phyloP scores from a whole-genome alignment of 2,797 vertebrate genomes.

The Amniataba percoides region DNA sequence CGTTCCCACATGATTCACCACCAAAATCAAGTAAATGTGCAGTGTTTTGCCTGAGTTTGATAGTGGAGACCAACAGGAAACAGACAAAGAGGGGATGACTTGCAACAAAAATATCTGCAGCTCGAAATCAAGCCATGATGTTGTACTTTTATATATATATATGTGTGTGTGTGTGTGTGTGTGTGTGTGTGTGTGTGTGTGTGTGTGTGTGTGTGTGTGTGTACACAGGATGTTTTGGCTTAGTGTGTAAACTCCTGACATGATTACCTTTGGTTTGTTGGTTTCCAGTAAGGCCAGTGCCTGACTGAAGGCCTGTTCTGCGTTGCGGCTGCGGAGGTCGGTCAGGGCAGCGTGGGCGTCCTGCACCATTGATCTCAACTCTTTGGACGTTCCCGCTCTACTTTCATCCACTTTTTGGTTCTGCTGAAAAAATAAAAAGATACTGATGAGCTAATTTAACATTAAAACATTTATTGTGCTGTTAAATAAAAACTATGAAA shows the following conservation, averaged over 20 bases:
- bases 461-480: too few relatives aligned
- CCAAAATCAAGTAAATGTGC: background rate
- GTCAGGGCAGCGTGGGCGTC: conserved; percentile 83
- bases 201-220: too few relatives aligned
- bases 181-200: too few relatives aligned
- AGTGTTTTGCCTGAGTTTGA: background rate
- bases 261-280: conserved; percentile 81
- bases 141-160: too few relatives aligned
- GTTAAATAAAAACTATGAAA: too few relatives aligned
- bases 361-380: conserved; percentile 78
- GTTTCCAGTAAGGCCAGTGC: conserved; percentile 81
- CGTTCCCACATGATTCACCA: background rate
- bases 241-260: background rate
- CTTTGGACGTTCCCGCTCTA: conserved; percentile 16
- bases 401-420: background rate
- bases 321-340: conserved; percentile 88
- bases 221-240: too few relatives aligned
- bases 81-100: fast-evolving
- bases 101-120: background rate
- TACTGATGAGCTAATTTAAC: fast-evolving
- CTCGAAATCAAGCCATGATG: too few relatives aligned
- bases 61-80: background rate
- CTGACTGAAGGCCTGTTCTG: conserved; percentile 88
- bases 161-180: too few relatives aligned
- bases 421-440: background rate